Evolutionary conservation across 2,113 vertebrate genomes (phyloP).

Genomic region (Sander lucioperca): DNA sequence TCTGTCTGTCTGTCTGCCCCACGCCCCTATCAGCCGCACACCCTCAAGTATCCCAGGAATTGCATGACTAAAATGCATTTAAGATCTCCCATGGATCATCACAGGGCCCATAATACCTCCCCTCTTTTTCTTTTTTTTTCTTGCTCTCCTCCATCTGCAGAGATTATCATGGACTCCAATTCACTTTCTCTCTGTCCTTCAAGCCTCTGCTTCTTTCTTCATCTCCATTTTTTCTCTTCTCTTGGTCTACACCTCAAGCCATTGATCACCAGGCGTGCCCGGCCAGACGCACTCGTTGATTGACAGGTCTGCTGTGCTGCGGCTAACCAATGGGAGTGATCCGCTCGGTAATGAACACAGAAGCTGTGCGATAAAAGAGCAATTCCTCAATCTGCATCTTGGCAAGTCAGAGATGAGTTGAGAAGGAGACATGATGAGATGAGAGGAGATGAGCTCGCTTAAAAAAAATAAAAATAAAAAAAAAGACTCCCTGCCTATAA

Average conservation of each 20-base stretch:
- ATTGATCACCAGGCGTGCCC: conserved; percentile 37
- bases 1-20: neutral
- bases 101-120: conserved; percentile 28
- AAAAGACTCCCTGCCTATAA: conserved; percentile 61
- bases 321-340: conserved; percentile 74
- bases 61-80: conserved; percentile 74
- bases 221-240: neutral
- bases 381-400: conserved; percentile 61
- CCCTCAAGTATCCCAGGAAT: conserved; percentile 36
- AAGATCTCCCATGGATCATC: conserved; percentile 63
- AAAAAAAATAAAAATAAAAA: conserved; percentile 41
- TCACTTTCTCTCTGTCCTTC: conserved; percentile 29
- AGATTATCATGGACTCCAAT: conserved; percentile 25
- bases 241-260: conserved; percentile 3
- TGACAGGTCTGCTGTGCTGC: conserved; percentile 59
- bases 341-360: conserved; percentile 56
- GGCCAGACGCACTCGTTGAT: conserved; percentile 17
- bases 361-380: conserved; percentile 69
- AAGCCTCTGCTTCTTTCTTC: conserved; percentile 11
- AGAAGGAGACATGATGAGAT: conserved; percentile 29
- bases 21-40: conserved; percentile 3
- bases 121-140: conserved; percentile 14
- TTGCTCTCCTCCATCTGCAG: conserved; percentile 40
- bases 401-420: conserved; percentile 36
- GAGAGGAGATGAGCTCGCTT: conserved; percentile 55